Evolutionary conservation across 1,140 invertebrate species (phyloP), one percentile per base, ranked within the genome.

Genomic region (Galleria mellonella): DNA sequence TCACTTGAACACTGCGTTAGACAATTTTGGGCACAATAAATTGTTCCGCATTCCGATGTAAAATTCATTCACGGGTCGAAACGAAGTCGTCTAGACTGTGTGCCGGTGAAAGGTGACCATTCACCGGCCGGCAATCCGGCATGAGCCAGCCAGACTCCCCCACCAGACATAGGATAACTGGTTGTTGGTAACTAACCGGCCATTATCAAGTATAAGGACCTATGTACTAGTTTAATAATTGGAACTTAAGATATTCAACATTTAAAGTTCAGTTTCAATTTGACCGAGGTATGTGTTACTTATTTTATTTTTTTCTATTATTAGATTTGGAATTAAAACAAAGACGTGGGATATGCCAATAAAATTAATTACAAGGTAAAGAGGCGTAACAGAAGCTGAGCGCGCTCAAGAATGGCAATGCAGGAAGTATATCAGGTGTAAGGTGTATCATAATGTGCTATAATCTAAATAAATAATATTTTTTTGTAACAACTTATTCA

Each of bases 61-160:
- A 67, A 76, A 72, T 75, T 83, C 79, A 83, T 81, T 81, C 75
- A 81, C 66, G 52, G 71, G 58, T 63, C 65, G 66, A 61, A 72
- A 59, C 65, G 62, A 67, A 69, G 55, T 64, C 62, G 74, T 73
- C 79, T 77, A 83, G 76, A 81, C 79, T 62, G 72, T 72, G 68
- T 68, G 76, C 72, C 76, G 79, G 79, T 79, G 79, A 83, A 81
- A 83, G 79, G 79, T 83, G 79, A 78, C 76, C 79, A 79, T 77
- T 81, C 76, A 81, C 79, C 71, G 69, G 50, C 43, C 50, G 55
- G 43, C 48, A 58, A 50, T 60, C n/a, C n/a, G n/a, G n/a, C n/a
- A n/a, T n/a, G n/a, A n/a, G n/a, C n/a, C n/a, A n/a, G 54, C 56
- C 43, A 51, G 55, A 62, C 63, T 62, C 39, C 52, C 51, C 47